phyloP scores from a whole-genome alignment of 2,888 invertebrate species.

The Melinopterus prodromus region DNA sequence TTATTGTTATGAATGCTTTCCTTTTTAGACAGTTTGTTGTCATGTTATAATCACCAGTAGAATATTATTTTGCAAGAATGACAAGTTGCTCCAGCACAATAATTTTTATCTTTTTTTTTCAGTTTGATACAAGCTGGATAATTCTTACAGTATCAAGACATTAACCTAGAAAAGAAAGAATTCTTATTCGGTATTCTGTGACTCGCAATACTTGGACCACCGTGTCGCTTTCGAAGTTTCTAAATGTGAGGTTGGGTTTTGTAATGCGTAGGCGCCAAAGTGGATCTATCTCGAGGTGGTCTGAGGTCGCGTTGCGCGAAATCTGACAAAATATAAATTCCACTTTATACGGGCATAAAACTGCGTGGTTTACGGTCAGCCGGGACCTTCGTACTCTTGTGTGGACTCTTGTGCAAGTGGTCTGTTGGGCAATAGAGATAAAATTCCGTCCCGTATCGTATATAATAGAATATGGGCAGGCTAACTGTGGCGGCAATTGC shows the following conservation, averaged over 20 bases:
- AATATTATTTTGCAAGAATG: no score
- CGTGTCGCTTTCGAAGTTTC: background rate
- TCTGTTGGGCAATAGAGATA: background rate
- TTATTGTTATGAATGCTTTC: no score
- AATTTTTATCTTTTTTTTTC: no score
- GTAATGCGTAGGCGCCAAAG: background rate
- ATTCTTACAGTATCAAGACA: background rate
- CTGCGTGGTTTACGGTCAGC: constrained; percentile 13
- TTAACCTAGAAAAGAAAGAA: background rate
- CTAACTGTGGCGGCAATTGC: background rate
- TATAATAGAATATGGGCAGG: background rate
- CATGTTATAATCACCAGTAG: no score
- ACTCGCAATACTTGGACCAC: background rate
- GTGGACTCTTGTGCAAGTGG: background rate
- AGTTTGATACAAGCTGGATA: background rate
- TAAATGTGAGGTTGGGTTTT: background rate
- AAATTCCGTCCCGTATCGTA: background rate
- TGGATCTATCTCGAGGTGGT: background rate
- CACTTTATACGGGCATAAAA: constrained; percentile 25
- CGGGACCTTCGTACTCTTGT: background rate
- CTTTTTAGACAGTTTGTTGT: no score
- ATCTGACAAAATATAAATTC: constrained; percentile 27
- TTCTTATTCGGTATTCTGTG: background rate
- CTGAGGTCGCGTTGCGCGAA: constrained; percentile 6
- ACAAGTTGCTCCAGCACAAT: no score